These are phyloP conservation scores for Malacosoma neustria DNA, from an alignment of 2,888 invertebrate genomes.

Conservation along the genomic window DNA sequence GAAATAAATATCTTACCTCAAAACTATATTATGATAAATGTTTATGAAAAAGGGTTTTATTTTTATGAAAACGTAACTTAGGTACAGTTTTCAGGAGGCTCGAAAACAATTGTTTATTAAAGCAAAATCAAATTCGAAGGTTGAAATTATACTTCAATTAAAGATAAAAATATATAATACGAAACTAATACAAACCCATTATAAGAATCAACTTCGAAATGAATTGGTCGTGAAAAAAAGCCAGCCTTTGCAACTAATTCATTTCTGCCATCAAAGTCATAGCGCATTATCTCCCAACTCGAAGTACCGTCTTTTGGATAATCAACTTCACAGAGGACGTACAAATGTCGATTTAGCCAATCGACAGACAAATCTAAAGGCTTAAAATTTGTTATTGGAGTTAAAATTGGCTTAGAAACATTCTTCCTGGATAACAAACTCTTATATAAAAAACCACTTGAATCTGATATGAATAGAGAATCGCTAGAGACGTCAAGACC, in stretches of 20 bases:
- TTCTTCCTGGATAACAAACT: constrained; percentile 64
- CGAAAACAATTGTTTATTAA: too few relatives aligned
- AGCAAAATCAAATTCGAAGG: too few relatives aligned
- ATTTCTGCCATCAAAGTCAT: constrained; percentile 82
- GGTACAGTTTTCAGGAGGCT: too few relatives aligned
- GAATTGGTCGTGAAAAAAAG: constrained; percentile 80
- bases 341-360: constrained; percentile 91
- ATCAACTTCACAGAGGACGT: constrained; percentile 84
- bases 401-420: constrained; percentile 63
- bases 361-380: constrained; percentile 87
- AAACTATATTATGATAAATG: too few relatives aligned
- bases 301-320: constrained; percentile 52
- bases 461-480: constrained; percentile 85
- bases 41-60: too few relatives aligned
- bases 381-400: constrained; percentile 75
- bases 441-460: constrained; percentile 77
- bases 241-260: constrained; percentile 82
- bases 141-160: too few relatives aligned
- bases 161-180: too few relatives aligned
- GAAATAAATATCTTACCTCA: too few relatives aligned
- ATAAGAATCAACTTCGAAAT: constrained; percentile 93
- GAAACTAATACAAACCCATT: constrained; percentile 82
- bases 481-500: constrained; percentile 84
- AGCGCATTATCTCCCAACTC: constrained; percentile 84
- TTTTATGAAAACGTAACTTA: too few relatives aligned